Base-by-base conservation (phyloP, 2,113 vertebrate species). In the Mesembrinibis cayennensis region DNA sequence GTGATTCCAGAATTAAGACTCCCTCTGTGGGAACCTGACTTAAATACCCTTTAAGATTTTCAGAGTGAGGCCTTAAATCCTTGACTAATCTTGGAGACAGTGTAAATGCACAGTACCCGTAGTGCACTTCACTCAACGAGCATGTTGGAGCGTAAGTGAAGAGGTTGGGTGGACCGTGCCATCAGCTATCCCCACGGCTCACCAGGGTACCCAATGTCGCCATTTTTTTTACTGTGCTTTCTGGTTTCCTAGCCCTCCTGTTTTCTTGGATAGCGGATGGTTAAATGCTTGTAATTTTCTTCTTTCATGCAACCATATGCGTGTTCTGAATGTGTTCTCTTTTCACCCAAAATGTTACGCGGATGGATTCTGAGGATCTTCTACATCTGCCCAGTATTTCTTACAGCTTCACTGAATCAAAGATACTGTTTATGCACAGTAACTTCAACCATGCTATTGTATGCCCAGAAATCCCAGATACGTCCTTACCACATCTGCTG, bases 121-220 rank as follows among this genome's bases (percentile, higher is more conserved):
- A 16, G 16, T 0, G 1, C 4, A 4, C 32, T 30, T 49, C 22
- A 30, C 50, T 27, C 38, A 27, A 19, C 1, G 1, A 52, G 34
- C 18, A 25, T 1, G 0, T 13, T 0, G 1, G 19, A 77, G 56
- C 4, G 0, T 4, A 21, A 23, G 26, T 11, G 59, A 36, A 36
- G 56, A 81, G 22, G 23, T 2, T 55, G 42, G 15, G 47, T 13
- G 17, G 26, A 7, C 45, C 18, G 11, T 20, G 22, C 30, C 22
- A 25, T 11, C 56, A 71, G 29, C 38, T 19, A 8, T 6, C 49
- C 16, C 71, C 30, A 15, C 0, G 0, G 50, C 6, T 27, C 15
- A 4, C 30, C 0, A 0, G 16, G 4, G 8, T 13, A n/a, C 20
- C 30, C 17, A n/a, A 1, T n/a, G 27, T 12, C 6, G 0, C 29